Base-by-base conservation (phyloP, 2,797 vertebrate species). In the Nannoperca obscura region DNA sequence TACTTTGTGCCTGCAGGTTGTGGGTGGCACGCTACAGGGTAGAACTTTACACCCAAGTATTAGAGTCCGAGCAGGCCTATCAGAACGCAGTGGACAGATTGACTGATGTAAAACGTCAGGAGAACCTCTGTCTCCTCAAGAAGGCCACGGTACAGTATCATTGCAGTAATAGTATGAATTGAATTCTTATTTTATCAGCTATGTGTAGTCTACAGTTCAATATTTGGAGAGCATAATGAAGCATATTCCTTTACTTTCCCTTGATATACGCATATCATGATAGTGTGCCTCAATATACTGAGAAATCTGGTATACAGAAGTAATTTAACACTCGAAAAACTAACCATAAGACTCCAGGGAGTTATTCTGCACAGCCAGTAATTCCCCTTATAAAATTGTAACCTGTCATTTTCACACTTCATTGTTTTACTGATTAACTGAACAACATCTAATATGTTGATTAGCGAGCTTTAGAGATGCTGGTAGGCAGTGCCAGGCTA, bases 1-100 rank as follows among this genome's bases (percentile, higher is more conserved):
- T 46, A 17, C 7, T 78, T 34, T 77, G 13, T 85, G 38, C 80
- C 49, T 75, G 64, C 88, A 99, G 98, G 74, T 86, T 96, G 59
- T 99, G 98, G 98, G 65, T 98, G 40, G 78, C 91, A 66, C 95
- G 90, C 81, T 97, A 96, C 87, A 97, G 96, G 82, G 68, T 40
- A 1, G 86, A 93, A 14, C 94, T 97, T 84, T 93, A 94, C 34
- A 67, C 76, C 22, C 84, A 22, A 69, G 90, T 95, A 57, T 87
- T 94, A n/a, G 8, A 40, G 5, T 81, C 80, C 59, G 96, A 97
- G 66, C 72, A 84, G 61, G 79, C 53, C 8, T 99, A 97, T 87
- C 96, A 96, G 89, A 91, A 82, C 0, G 91, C 95, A 14, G 96
- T 95, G 14, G 95, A 97, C 74, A 95, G 96, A 74, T 62, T 98